Percentiles rank a stretch among this genome's conserved stretches.
These are phyloP conservation scores for Microchrysa polita DNA, from an alignment of 2,888 invertebrate genomes.

Conservation along the genomic window DNA sequence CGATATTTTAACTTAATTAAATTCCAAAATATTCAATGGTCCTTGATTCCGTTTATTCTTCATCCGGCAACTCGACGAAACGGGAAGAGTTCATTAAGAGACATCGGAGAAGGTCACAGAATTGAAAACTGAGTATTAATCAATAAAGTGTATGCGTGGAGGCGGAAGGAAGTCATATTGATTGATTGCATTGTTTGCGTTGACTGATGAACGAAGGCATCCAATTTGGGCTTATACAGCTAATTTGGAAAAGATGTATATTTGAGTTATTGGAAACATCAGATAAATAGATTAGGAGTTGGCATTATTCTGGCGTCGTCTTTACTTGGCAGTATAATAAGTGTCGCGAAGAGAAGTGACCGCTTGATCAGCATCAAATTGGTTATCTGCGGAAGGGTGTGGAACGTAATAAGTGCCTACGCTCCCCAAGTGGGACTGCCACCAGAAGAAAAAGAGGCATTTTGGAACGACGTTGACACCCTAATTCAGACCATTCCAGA, in stretches of 20 bases:
- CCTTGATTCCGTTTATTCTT: constrained; percentile 11
- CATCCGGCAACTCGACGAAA: not conserved
- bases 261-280: not conserved
- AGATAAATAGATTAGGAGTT: too few species aligned
- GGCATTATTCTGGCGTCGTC: too few species aligned
- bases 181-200: constrained; percentile 12
- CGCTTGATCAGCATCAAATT: too few species aligned
- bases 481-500: too few species aligned
- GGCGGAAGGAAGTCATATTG: constrained; percentile 6
- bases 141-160: not conserved
- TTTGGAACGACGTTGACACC: too few species aligned
- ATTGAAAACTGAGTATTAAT: constrained; percentile 12
- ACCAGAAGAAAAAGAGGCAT: too few species aligned
- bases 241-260: not conserved
- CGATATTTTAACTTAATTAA: constrained; percentile 24
- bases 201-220: not conserved
- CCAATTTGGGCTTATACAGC: not conserved
- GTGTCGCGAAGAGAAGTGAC: too few species aligned
- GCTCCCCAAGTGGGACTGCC: too few species aligned
- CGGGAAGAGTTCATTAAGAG: constrained; percentile 24
- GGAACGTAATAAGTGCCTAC: too few species aligned
- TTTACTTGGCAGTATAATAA: too few species aligned
- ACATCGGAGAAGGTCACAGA: constrained; percentile 1
- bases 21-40: constrained; percentile 7
- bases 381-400: too few species aligned